Evolutionary conservation across 2,113 vertebrate genomes (phyloP).

Genomic region (Micronycteris hirsuta): DNA sequence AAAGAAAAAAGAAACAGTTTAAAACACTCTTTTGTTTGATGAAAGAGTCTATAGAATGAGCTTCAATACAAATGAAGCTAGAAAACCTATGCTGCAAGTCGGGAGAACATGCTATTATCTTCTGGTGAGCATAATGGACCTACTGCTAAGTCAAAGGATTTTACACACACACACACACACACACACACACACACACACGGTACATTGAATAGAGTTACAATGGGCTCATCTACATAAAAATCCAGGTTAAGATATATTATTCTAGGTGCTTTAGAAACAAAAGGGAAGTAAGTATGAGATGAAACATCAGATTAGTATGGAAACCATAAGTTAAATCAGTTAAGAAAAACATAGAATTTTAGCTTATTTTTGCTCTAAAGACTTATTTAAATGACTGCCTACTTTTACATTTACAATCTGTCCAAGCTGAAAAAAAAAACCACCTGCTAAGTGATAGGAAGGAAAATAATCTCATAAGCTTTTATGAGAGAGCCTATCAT

Average conservation of each 20-base stretch:
- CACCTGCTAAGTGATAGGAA: neutral
- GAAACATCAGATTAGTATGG: neutral
- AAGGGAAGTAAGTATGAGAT: neutral
- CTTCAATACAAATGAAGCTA: neutral
- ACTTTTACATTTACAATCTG: neutral
- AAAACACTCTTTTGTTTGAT: neutral
- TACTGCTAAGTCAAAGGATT: neutral
- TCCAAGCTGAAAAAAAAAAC: neutral
- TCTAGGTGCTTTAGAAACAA: neutral
- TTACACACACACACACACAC: neutral
- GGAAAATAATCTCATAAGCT: neutral
- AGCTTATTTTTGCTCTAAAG: neutral
- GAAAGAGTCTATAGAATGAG: neutral
- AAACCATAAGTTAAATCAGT: neutral
- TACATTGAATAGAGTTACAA: neutral
- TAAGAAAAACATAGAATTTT: neutral
- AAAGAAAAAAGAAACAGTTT: neutral
- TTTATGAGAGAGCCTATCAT: neutral
- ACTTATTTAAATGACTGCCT: neutral
- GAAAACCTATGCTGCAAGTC: neutral
- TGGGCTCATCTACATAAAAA: neutral
- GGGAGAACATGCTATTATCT: neutral
- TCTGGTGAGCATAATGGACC: neutral
- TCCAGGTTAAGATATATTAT: neutral
- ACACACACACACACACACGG: neutral